Percentiles rank a stretch among this genome's conserved stretches.
These are phyloP conservation scores for Drosophila anomalipes DNA, from an alignment of 2,888 invertebrate genomes.

Conservation along the genomic window DNA sequence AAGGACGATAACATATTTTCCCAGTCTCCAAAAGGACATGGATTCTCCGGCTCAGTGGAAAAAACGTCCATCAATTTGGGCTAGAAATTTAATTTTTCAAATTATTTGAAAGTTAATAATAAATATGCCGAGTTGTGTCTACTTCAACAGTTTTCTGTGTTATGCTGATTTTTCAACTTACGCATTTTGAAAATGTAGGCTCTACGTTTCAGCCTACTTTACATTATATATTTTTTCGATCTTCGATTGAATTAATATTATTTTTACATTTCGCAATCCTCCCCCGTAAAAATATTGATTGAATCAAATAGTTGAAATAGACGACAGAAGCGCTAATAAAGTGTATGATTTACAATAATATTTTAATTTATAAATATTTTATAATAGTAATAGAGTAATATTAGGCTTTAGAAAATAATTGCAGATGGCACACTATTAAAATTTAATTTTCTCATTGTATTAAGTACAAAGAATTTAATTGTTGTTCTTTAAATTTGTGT, in stretches of 20 bases:
- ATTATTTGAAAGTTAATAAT: neutral
- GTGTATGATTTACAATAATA: slow-evolving; percentile 16
- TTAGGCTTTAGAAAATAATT: slow-evolving; percentile 44
- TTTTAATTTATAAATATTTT: slow-evolving; percentile 32
- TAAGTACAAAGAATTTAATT: slow-evolving; percentile 64
- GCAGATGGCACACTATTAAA: slow-evolving; percentile 65
- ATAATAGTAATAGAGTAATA: slow-evolving; percentile 21
- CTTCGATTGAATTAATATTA: neutral
- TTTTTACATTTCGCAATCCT: neutral
- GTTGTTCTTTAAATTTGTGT: slow-evolving; percentile 41
- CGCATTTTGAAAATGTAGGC: too few relatives aligned
- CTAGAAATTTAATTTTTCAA: neutral
- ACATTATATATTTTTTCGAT: neutral
- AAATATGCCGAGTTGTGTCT: neutral
- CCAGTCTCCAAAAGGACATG: neutral
- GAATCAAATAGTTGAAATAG: neutral
- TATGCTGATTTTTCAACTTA: neutral
- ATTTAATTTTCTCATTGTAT: slow-evolving; percentile 14
- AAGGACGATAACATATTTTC: neutral
- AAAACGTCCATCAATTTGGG: neutral
- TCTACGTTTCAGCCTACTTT: slow-evolving; percentile 9
- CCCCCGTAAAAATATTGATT: neutral
- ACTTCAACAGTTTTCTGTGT: too few relatives aligned
- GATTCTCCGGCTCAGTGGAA: neutral
- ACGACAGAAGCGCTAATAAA: neutral